A percentile compares a stretch with the other conserved stretches of the same genome.
Evolutionary conservation across 2,797 vertebrate species (phyloP).

Genomic region (Scomberomorus guttatus): DNA sequence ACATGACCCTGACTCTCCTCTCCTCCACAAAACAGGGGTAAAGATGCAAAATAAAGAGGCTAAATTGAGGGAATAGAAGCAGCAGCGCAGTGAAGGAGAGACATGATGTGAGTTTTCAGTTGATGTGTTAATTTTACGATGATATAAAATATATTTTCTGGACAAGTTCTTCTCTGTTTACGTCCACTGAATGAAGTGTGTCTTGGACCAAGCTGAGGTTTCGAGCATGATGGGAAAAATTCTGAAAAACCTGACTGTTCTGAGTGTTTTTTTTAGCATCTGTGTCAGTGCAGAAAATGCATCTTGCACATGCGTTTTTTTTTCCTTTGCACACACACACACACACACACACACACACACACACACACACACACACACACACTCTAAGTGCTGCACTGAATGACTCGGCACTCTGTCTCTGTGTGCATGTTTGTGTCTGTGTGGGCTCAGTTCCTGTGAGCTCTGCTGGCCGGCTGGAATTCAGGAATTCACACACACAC

Average conservation of each 20-base stretch:
- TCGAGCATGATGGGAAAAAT: background rate
- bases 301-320: conserved; percentile 5
- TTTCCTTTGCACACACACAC: background rate
- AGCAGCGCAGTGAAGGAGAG: background rate
- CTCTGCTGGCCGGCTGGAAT: conserved; percentile 72
- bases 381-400: conserved; percentile 23
- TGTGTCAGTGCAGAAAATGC: conserved; percentile 10
- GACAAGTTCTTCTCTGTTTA: background rate
- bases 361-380: conserved; percentile 28
- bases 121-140: background rate
- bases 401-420: conserved; percentile 65
- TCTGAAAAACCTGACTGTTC: background rate
- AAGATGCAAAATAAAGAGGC: background rate
- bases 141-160: background rate
- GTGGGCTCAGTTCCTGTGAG: conserved; percentile 75
- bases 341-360: conserved; percentile 14
- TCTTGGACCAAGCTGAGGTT: background rate
- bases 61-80: background rate
- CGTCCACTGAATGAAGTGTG: background rate
- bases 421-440: conserved; percentile 68
- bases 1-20: background rate
- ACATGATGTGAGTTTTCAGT: background rate
- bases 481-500: conserved; percentile 50
- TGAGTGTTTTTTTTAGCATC: background rate
- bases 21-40: background rate